Conservation (phyloP, 1,140 invertebrate genomes). For the Pseudomyrmex pallidus region DNA sequence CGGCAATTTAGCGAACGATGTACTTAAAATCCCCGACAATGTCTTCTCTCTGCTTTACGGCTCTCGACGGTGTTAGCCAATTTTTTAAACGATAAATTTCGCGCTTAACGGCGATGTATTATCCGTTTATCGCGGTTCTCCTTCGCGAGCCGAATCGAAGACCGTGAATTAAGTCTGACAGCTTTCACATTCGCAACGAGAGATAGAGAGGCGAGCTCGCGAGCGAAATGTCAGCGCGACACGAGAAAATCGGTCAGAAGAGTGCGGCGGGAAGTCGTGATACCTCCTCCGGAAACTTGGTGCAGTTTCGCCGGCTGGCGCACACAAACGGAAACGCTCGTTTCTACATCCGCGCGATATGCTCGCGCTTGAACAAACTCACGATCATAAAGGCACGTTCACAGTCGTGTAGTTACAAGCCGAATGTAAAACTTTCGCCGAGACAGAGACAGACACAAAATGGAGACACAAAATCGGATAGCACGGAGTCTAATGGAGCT, state of each 20-base stretch:
- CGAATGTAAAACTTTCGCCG: not conserved
- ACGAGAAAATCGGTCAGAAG: not conserved
- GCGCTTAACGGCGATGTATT: conserved; percentile 42
- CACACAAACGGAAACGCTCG: conserved; percentile 51
- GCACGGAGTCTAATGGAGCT: too few species aligned
- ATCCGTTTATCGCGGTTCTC: conserved; percentile 25
- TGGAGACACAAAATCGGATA: not conserved
- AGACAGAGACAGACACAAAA: not conserved
- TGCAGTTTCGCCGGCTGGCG: conserved; percentile 45
- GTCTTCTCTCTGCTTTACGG: conserved; percentile 37
- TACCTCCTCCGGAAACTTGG: too few species aligned
- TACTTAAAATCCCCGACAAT: conserved; percentile 57
- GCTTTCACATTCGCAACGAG: conserved; percentile 7
- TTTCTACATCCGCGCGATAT: conserved; percentile 48
- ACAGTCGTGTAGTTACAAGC: not conserved
- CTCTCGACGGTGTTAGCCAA: conserved; percentile 32
- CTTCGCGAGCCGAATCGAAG: conserved; percentile 2
- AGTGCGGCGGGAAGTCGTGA: too few species aligned
- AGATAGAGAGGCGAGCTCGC: conserved; percentile 9
- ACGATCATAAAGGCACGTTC: conserved; percentile 52
- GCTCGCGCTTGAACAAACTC: conserved; percentile 36
- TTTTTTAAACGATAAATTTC: conserved; percentile 56
- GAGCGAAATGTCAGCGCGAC: not conserved
- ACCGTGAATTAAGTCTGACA: conserved; percentile 35
- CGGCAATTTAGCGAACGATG: conserved; percentile 56